Base-by-base conservation (phyloP, 2,888 invertebrate genomes). In the Coremacera marginata region DNA sequence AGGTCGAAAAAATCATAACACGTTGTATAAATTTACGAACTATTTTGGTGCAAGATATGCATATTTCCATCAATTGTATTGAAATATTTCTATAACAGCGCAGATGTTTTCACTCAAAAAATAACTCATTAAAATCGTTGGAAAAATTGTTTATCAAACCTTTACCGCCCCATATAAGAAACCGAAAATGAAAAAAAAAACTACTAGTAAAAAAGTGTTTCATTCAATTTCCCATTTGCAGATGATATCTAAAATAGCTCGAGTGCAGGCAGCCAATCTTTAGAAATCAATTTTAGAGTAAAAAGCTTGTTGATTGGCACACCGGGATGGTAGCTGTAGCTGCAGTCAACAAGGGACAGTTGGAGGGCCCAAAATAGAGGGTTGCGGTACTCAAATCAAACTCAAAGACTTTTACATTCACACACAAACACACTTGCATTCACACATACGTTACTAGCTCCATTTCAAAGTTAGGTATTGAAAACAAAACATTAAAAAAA, bases 251-350 rank as follows among this genome's bases (percentile, higher is more conserved):
- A 31, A 55, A 70, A 0, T 19, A 16, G 19, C 60, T 11, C 22
- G 60, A 57, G 44, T 31, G 55, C 27, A 31, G 51, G 5, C 51
- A 44, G 16, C 16, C 16, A 62, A 27, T 27, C 72, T 49, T 62
- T 72, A 72, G 72, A 72, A 72, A 72, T 72, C 72, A 72, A 72
- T 72, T 60, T 57, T 71, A 19, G 14, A 27, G 37, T 34, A 27
- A 71, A 60, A 71, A 14, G 62, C 16, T 62, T 25, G 19, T 55
- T 60, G 71, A 71, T 71, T 71, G 71, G 71, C 71, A 71, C 27
- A 70, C 19, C 19, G 51, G 37, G 14, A 11, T 25, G 5, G 5
- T 44, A 7, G 68, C 5, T 19, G 31, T 34, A 2, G 67, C 22
- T 25, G 22, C 19, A 37, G 65, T 5, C 19, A 5, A 34, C 14